A percentile compares a stretch with the other conserved stretches of the same genome.
These are phyloP conservation scores for Procambarus clarkii DNA, from an alignment of 1,140 invertebrate genomes.

Conservation along the genomic window DNA sequence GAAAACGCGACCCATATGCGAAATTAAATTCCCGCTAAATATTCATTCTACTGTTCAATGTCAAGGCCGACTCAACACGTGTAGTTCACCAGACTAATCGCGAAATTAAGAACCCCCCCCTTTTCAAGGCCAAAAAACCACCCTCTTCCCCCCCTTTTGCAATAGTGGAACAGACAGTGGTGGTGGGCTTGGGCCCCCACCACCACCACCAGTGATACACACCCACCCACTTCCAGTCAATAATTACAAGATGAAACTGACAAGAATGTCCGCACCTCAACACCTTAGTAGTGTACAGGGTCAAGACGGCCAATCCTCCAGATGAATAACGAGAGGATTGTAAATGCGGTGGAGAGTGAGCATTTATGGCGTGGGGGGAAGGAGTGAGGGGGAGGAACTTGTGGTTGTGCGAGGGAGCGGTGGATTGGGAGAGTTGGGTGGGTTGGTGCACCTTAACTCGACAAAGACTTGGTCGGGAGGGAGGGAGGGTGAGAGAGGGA, in stretches of 20 bases:
- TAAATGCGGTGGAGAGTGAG: too few relatives aligned
- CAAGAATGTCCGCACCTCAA: too few relatives aligned
- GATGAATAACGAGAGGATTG: too few relatives aligned
- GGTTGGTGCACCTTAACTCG: constrained; percentile 41
- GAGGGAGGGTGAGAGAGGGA: not conserved
- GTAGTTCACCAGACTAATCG: constrained; percentile 28
- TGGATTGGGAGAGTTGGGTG: constrained; percentile 20
- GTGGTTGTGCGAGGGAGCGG: not conserved
- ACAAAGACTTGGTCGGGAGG: constrained; percentile 46
- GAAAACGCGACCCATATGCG: not conserved
- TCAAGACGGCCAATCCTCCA: too few relatives aligned
- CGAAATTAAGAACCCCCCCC: constrained; percentile 48
- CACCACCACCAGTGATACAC: not conserved
- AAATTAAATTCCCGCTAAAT: constrained; percentile 49
- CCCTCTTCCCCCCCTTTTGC: too few relatives aligned
- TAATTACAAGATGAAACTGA: too few relatives aligned
- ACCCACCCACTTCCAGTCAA: not conserved
- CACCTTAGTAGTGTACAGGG: too few relatives aligned
- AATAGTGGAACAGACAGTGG: too few relatives aligned
- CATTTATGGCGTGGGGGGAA: too few relatives aligned
- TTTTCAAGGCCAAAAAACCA: too few relatives aligned
- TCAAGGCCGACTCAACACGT: constrained; percentile 50
- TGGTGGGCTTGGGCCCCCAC: not conserved
- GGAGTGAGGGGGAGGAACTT: not conserved
- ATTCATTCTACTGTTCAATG: constrained; percentile 51